phyloP scores from a whole-genome alignment of 2,888 invertebrate species.

The Morpho deidamia region DNA sequence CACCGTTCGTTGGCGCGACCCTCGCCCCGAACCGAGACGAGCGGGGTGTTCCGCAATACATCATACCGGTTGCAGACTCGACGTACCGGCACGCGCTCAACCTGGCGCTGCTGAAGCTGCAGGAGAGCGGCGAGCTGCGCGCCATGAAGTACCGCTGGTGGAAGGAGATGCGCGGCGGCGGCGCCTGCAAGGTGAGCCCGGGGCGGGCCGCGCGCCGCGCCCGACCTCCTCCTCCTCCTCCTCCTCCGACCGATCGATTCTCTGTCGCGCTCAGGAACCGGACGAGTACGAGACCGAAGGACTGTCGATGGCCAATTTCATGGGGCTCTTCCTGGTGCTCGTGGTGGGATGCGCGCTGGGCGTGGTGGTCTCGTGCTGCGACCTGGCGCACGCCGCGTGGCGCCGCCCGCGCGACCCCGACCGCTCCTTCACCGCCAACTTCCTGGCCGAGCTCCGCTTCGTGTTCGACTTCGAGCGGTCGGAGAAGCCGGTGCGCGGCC shows the following conservation, averaged over 20 bases:
- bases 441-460: constrained; percentile 53
- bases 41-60: no score
- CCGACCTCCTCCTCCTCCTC: no score
- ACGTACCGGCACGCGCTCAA: constrained; percentile 86
- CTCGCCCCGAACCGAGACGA: no score
- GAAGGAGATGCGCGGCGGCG: constrained; percentile 89
- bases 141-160: constrained; percentile 93
- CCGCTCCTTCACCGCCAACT: constrained; percentile 36
- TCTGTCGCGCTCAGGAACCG: constrained; percentile 33
- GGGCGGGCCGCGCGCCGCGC: no score
- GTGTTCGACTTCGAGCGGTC: constrained; percentile 60
- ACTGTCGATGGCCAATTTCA: constrained; percentile 85
- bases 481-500: constrained; percentile 52
- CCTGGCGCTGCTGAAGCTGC: constrained; percentile 88
- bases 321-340: constrained; percentile 88
- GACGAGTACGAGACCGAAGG: constrained; percentile 50
- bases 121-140: constrained; percentile 89
- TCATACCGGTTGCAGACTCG: constrained; percentile 5
- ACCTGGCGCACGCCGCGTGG: constrained; percentile 63
- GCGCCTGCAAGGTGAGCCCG: constrained; percentile 79
- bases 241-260: no score
- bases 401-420: constrained; percentile 38
- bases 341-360: constrained; percentile 82
- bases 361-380: constrained; percentile 81
- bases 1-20: no score